A percentile compares a stretch with the other conserved stretches of the same genome.
Evolutionary conservation across 1,140 invertebrate species (phyloP).

Genomic region (Brachystomella parvula): DNA sequence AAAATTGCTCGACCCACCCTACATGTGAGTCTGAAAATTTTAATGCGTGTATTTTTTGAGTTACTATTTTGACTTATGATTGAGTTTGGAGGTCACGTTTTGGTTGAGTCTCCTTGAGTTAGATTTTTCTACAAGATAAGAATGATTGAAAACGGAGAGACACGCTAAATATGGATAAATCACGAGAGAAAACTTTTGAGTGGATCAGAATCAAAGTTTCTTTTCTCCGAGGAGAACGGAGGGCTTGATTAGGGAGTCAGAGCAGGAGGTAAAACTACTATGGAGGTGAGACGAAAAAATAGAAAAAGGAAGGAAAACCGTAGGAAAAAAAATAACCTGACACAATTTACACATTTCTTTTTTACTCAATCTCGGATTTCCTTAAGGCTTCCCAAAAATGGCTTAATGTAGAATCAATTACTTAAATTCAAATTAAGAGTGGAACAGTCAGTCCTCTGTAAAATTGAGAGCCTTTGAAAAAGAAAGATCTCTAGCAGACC

Average conservation of each 20-base stretch:
- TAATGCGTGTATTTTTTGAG: conserved; percentile 13
- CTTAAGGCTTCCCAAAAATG: background rate
- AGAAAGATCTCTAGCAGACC: too few species aligned
- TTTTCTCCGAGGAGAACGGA: background rate
- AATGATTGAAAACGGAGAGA: conserved; percentile 36
- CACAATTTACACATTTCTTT: background rate
- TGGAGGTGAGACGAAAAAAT: background rate
- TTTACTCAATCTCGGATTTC: background rate
- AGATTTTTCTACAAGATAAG: conserved; percentile 23
- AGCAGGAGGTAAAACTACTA: background rate
- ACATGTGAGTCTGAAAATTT: conserved; percentile 17
- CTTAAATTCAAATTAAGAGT: too few species aligned
- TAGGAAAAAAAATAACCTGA: background rate
- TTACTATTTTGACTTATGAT: background rate
- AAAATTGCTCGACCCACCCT: too few species aligned
- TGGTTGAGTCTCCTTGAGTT: background rate
- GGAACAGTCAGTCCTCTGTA: too few species aligned
- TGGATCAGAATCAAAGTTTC: conserved; percentile 12
- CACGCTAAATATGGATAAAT: conserved; percentile 37
- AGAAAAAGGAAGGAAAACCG: background rate
- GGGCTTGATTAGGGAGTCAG: background rate
- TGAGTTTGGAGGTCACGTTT: background rate
- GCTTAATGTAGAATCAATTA: background rate
- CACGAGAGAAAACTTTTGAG: conserved; percentile 21
- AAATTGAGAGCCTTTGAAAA: too few species aligned